Conservation (phyloP, 1,140 invertebrate species). For the Cecropterus lyciades region DNA sequence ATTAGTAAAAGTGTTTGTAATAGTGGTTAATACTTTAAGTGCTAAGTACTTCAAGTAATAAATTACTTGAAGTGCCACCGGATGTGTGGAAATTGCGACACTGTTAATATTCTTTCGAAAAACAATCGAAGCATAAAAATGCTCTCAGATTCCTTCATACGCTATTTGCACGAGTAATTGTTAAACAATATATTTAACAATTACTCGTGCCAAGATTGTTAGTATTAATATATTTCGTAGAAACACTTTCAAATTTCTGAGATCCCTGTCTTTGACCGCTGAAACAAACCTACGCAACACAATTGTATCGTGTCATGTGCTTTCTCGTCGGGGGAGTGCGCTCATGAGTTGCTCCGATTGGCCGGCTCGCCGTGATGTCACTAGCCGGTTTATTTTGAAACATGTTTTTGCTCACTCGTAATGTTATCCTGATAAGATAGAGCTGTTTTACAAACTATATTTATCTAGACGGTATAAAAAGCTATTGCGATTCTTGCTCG, state of each 20-base stretch:
- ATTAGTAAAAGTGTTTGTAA: too few species aligned
- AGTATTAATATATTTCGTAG: constrained; percentile 11
- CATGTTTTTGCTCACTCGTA: constrained; percentile 54
- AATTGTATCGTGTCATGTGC: constrained; percentile 51
- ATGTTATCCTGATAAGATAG: constrained; percentile 66
- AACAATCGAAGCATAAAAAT: too few species aligned
- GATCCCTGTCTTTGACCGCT: constrained; percentile 55
- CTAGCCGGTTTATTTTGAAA: constrained; percentile 56
- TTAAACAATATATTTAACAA: too few species aligned
- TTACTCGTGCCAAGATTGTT: too few species aligned
- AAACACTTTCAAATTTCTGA: background rate
- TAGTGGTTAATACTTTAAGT: too few species aligned
- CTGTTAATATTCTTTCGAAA: too few species aligned
- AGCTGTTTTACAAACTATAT: constrained; percentile 32
- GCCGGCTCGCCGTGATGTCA: constrained; percentile 59
- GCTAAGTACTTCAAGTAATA: too few species aligned
- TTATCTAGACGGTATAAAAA: constrained; percentile 54
- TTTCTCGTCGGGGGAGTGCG: constrained; percentile 65
- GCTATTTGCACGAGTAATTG: too few species aligned
- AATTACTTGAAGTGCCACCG: too few species aligned
- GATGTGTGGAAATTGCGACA: too few species aligned
- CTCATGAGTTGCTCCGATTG: constrained; percentile 53
- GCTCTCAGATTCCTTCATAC: background rate
- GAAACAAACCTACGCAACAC: constrained; percentile 31
- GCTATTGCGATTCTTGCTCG: constrained; percentile 36